Percentiles rank a stretch among this genome's conserved stretches.
These are phyloP conservation scores for Esox niger DNA, from an alignment of 2,113 vertebrate species.

Conservation along the genomic window DNA sequence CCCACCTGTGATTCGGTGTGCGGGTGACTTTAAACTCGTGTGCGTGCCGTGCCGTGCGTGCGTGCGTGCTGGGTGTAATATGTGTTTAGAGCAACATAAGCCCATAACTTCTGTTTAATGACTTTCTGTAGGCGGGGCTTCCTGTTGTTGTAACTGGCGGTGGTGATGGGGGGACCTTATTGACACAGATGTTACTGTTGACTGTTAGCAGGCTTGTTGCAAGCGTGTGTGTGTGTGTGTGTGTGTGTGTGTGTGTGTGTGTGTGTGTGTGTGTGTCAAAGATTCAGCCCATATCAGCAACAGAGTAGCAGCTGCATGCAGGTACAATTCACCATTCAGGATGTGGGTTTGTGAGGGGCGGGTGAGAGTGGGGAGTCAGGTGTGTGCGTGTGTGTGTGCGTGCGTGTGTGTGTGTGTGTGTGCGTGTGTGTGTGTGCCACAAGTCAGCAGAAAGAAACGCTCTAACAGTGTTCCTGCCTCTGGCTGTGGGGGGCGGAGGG, in stretches of 20 bases:
- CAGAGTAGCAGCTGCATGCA: too few species aligned
- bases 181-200: conserved; percentile 10
- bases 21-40: background rate
- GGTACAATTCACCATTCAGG: too few species aligned
- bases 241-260: conserved; percentile 11
- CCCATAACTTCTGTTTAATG: conserved; percentile 46
- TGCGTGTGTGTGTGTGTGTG: too few species aligned
- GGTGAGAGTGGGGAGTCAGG: background rate
- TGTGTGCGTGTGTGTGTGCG: too few species aligned
- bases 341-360: background rate
- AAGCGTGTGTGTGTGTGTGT: conserved; percentile 16
- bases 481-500: too few species aligned
- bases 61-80: background rate
- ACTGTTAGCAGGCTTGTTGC: conserved; percentile 7
- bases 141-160: conserved; percentile 49
- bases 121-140: conserved; percentile 50
- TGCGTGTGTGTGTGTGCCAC: background rate
- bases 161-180: conserved; percentile 25
- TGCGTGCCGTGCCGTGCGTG: background rate
- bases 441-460: background rate
- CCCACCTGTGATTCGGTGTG: background rate
- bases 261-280: conserved; percentile 5
- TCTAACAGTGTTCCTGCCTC: background rate
- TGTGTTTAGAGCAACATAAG: conserved; percentile 30
- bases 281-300: background rate